Evolutionary conservation across 2,113 vertebrate genomes (phyloP), one percentile per base, ranked within the genome.

Genomic region (Dryoscopus gambensis): DNA sequence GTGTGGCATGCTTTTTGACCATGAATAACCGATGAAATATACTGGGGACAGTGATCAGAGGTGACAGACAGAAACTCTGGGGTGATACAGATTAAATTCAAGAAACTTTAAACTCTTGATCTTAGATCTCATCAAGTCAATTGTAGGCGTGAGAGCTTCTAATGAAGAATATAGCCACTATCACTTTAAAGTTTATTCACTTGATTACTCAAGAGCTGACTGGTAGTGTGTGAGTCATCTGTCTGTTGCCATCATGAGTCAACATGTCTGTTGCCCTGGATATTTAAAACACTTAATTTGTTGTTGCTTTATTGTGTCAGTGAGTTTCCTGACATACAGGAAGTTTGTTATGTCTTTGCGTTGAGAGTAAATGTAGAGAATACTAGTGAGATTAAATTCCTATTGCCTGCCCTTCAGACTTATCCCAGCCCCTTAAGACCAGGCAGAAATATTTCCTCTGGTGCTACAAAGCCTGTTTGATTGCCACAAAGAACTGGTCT

Each of bases 251-350:
- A n/a, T n/a, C n/a, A n/a, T n/a, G n/a, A n/a, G n/a, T 70, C 92
- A 94, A 50, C 23, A 24, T 31, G 50, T 84, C 84, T 91, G 69
- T 53, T 84, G 55, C 60, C 65, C 74, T 63, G 47, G 78, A 84
- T 65, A 91, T 55, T 75, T 67, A 56, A 84, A 94, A 70, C 49
- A 28, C 15, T 77, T 40, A 35, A 46, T 46, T 47, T 62, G 47
- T 8, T 49, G 37, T 25, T 74, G 22, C 39, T 52, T 67, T 33
- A 35, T 21, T 80, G 30, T 30, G 57, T 77, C 6, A 1, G 37
- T 55, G 67, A 89, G 46, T 19, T 84, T 70, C 50, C 46, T 27
- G 20, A 49, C 4, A 5, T 42, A 62, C 31, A 37, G 68, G 53
- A 90, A 74, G 74, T 50, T 44, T 7, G 19, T 49, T 77, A 14